phyloP scores from a whole-genome alignment of 1,140 invertebrate genomes.

The Drosophila mojavensis region DNA sequence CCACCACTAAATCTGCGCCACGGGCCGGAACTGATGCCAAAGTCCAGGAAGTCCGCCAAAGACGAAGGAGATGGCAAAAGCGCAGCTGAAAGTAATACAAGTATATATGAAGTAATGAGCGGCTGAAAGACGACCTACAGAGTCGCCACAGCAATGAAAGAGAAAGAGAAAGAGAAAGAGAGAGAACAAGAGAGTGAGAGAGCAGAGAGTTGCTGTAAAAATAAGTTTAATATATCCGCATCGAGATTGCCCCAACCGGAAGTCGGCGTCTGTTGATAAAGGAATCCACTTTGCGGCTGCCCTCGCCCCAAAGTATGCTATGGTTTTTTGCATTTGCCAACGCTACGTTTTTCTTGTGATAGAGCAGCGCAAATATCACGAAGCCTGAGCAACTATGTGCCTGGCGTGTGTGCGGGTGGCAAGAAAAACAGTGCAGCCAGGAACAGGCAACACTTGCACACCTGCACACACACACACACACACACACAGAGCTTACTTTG shows the following conservation, averaged over 20 bases:
- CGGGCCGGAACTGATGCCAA: slow-evolving; percentile 53
- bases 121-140: slow-evolving; percentile 14
- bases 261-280: slow-evolving; percentile 54
- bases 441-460: slow-evolving; percentile 52
- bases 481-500: background rate
- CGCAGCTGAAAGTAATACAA: slow-evolving; percentile 51
- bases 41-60: slow-evolving; percentile 14
- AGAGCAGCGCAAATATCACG: slow-evolving; percentile 59
- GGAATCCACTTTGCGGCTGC: slow-evolving; percentile 71
- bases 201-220: slow-evolving; percentile 62
- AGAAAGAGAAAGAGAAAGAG: background rate
- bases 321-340: slow-evolving; percentile 15
- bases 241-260: slow-evolving; percentile 59
- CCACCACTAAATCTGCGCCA: slow-evolving; percentile 65
- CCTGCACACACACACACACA: slow-evolving; percentile 9
- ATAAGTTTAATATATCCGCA: slow-evolving; percentile 82
- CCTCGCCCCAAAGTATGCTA: slow-evolving; percentile 65
- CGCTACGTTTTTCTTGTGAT: slow-evolving; percentile 9
- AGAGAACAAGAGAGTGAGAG: background rate
- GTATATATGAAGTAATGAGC: slow-evolving; percentile 64
- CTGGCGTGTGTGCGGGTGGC: slow-evolving; percentile 26
- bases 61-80: slow-evolving; percentile 19
- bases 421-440: slow-evolving; percentile 41
- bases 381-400: slow-evolving; percentile 12
- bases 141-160: background rate